phyloP scores from a whole-genome alignment of 2,797 vertebrate species.

The Sebastes oblongus region DNA sequence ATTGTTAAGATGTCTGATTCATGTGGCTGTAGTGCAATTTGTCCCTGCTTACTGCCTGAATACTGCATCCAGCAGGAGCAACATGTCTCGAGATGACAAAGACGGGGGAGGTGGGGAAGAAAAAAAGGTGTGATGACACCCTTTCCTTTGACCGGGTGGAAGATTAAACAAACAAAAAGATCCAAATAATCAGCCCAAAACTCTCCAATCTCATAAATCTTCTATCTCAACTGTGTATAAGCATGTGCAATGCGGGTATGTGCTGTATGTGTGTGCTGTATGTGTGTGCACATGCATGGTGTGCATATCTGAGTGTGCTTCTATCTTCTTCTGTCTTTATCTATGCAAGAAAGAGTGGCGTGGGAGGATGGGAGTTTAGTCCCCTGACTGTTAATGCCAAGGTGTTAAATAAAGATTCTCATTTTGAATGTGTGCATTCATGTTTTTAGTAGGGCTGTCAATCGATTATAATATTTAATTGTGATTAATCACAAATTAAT shows the following conservation, averaged over 20 bases:
- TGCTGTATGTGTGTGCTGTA: not conserved
- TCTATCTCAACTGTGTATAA: slow-evolving; percentile 32
- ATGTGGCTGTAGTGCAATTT: not conserved
- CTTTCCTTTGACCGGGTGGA: slow-evolving; percentile 42
- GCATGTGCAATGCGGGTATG: slow-evolving; percentile 1
- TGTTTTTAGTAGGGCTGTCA: slow-evolving; percentile 13
- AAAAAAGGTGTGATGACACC: slow-evolving; percentile 53
- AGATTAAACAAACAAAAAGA: slow-evolving; percentile 70
- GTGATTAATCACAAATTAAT: too few relatives aligned
- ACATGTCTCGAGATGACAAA: slow-evolving; percentile 48
- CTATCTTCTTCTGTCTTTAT: slow-evolving; percentile 21
- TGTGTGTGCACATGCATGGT: not conserved
- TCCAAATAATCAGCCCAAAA: slow-evolving; percentile 65
- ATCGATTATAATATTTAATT: too few relatives aligned
- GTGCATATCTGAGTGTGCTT: not conserved
- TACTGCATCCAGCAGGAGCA: slow-evolving; percentile 43
- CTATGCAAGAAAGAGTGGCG: not conserved
- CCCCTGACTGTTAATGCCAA: slow-evolving; percentile 33
- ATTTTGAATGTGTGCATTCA: slow-evolving; percentile 53
- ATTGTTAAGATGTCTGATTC: slow-evolving; percentile 58
- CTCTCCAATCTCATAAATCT: slow-evolving; percentile 49
- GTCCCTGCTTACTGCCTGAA: slow-evolving; percentile 15
- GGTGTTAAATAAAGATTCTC: slow-evolving; percentile 48
- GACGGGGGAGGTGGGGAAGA: not conserved
- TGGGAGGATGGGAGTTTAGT: slow-evolving; percentile 10